Evolutionary conservation across 2,888 invertebrate genomes (phyloP).

Genomic region (Caenorhabditis macrosperma): DNA sequence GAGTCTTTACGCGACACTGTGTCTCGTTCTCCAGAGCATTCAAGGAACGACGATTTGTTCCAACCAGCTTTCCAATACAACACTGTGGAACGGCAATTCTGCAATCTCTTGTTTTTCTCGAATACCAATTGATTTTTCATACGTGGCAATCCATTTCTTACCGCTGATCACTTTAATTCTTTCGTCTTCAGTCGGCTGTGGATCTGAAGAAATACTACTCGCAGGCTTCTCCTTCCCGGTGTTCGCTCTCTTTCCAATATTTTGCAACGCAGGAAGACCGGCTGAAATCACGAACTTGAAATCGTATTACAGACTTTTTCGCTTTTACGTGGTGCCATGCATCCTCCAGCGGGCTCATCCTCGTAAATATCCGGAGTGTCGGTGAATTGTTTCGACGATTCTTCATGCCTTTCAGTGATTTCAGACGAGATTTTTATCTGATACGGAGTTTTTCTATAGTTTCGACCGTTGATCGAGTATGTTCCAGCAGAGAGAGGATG

Average conservation of each 20-base stretch:
- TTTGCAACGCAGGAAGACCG: constrained; percentile 9
- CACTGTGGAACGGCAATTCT: constrained; percentile 22
- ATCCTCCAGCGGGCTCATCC: constrained; percentile 33
- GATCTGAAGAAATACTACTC: neutral
- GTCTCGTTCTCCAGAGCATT: constrained; percentile 59
- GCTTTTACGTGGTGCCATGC: constrained; percentile 18
- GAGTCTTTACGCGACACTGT: constrained; percentile 57
- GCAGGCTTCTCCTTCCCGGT: neutral
- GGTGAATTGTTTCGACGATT: constrained; percentile 5
- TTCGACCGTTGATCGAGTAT: constrained; percentile 38
- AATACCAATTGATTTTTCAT: no score
- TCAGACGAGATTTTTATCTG: neutral
- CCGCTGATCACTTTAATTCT: constrained; percentile 21
- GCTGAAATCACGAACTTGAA: constrained; percentile 1
- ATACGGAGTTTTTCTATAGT: constrained; percentile 50
- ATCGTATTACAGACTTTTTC: neutral
- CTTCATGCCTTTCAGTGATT: neutral
- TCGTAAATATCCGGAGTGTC: constrained; percentile 61
- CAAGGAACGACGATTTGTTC: constrained; percentile 31
- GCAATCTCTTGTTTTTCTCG: no score
- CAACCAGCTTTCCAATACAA: constrained; percentile 45
- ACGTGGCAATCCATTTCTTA: constrained; percentile 51
- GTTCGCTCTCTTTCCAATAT: neutral
- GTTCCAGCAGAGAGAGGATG: constrained; percentile 41
- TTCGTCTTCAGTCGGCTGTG: constrained; percentile 33